phyloP scores from a whole-genome alignment of 2,888 invertebrate species.

The Rosalia funebris region DNA sequence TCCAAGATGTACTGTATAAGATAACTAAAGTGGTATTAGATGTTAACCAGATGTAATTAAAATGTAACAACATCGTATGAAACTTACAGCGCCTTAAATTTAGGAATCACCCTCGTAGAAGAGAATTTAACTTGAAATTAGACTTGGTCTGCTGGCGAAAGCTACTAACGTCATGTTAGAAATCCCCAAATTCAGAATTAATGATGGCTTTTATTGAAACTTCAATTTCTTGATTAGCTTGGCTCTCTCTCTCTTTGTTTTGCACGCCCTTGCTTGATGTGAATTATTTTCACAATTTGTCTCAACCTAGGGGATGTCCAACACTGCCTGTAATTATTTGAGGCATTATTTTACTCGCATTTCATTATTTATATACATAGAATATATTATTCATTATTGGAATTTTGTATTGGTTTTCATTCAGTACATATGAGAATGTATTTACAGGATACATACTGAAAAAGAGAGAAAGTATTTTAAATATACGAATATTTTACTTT shows the following conservation, averaged over 20 bases:
- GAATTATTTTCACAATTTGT: conserved; percentile 62
- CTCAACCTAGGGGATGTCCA: conserved; percentile 47
- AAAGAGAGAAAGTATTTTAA: background rate
- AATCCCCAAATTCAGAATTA: conserved; percentile 69
- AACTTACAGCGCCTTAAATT: too few relatives aligned
- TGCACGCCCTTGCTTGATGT: conserved; percentile 44
- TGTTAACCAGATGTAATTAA: too few relatives aligned
- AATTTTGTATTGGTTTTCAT: background rate
- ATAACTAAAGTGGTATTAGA: too few relatives aligned
- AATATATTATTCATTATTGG: background rate
- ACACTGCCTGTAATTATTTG: conserved; percentile 33
- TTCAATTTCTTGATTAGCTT: conserved; percentile 67
- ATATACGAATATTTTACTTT: too few relatives aligned
- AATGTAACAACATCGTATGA: too few relatives aligned
- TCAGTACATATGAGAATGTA: background rate
- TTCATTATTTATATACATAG: background rate
- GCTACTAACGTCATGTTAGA: conserved; percentile 29
- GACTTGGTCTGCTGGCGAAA: conserved; percentile 16
- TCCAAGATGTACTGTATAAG: too few relatives aligned
- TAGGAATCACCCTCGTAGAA: conserved; percentile 15
- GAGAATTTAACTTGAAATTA: conserved; percentile 6
- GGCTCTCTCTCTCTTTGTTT: conserved; percentile 48
- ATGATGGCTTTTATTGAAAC: conserved; percentile 78
- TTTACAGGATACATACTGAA: background rate
- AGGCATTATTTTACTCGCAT: conserved; percentile 12